Conservation (phyloP, 2,797 vertebrate species). For the Lepus townsendii region DNA sequence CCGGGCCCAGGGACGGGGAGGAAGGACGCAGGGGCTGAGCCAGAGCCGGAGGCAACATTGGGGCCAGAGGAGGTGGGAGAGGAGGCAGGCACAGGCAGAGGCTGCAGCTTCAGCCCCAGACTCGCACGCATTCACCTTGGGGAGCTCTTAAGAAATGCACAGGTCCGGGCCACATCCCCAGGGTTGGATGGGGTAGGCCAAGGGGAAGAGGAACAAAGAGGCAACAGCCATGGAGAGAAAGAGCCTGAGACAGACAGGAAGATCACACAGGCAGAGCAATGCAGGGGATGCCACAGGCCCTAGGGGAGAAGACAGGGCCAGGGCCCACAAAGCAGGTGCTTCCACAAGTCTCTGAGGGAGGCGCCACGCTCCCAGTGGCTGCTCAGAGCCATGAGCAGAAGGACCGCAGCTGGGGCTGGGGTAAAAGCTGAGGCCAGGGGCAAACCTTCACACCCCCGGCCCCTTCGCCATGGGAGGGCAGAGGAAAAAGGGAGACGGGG, state of each 20-base stretch:
- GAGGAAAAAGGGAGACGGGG: conserved; percentile 2
- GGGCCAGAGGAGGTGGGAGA: conserved; percentile 50
- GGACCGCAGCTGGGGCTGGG: background rate
- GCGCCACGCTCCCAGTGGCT: background rate
- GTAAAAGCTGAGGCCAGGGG: background rate
- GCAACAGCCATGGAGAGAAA: background rate
- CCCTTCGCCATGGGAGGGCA: background rate
- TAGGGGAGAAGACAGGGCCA: background rate
- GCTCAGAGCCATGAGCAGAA: conserved; percentile 55
- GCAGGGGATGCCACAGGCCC: background rate
- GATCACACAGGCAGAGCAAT: conserved; percentile 29
- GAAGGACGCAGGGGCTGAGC: background rate
- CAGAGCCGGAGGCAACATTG: background rate
- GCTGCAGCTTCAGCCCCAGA: conserved; percentile 3
- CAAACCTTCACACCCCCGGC: background rate
- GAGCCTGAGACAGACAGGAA: background rate
- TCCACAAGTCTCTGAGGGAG: background rate
- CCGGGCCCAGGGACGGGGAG: background rate
- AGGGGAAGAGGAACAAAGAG: background rate
- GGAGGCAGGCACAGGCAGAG: conserved; percentile 29
- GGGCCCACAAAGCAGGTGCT: background rate
- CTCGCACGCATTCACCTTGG: conserved; percentile 8
- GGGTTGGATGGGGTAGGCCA: background rate
- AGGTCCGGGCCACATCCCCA: conserved; percentile 17
- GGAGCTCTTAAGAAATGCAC: background rate